phyloP scores from a whole-genome alignment of 1,140 invertebrate genomes.

The Heliothis subflexa region DNA sequence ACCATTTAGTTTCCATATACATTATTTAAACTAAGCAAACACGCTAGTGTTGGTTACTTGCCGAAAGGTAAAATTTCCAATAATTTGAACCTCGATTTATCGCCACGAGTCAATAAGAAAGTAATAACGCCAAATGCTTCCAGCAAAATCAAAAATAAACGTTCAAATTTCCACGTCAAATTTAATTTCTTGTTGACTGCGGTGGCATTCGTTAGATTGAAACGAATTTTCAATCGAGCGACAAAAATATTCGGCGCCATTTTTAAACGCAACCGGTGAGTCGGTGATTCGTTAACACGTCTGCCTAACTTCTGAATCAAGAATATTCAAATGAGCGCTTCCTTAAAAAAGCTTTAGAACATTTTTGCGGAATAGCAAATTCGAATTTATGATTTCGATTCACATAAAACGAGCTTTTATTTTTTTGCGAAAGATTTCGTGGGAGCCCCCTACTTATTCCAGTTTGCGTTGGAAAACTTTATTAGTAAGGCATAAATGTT shows the following conservation, averaged over 20 bases:
- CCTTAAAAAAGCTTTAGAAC: conserved; percentile 33
- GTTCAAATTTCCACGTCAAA: conserved; percentile 58
- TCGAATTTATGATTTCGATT: conserved; percentile 41
- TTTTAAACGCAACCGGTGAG: conserved; percentile 54
- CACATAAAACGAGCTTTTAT: conserved; percentile 18
- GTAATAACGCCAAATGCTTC: conserved; percentile 33
- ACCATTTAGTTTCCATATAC: too few relatives aligned
- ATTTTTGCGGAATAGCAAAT: conserved; percentile 38
- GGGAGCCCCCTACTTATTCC: too few relatives aligned
- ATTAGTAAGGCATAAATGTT: too few relatives aligned
- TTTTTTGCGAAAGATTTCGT: background rate
- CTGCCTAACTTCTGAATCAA: conserved; percentile 48
- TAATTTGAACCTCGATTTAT: conserved; percentile 9
- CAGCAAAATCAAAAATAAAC: conserved; percentile 56
- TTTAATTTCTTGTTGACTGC: conserved; percentile 68
- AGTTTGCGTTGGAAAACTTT: too few relatives aligned
- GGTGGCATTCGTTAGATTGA: conserved; percentile 63
- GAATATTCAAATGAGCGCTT: conserved; percentile 47
- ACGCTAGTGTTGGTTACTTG: too few relatives aligned
- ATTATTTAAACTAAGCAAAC: too few relatives aligned
- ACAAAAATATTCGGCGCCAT: conserved; percentile 57
- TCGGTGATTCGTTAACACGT: conserved; percentile 50
- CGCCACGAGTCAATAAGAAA: conserved; percentile 27
- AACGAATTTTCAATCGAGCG: conserved; percentile 65
- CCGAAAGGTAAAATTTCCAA: background rate